Conservation (phyloP, 2,797 vertebrate genomes). For the Scolopax rusticola region DNA sequence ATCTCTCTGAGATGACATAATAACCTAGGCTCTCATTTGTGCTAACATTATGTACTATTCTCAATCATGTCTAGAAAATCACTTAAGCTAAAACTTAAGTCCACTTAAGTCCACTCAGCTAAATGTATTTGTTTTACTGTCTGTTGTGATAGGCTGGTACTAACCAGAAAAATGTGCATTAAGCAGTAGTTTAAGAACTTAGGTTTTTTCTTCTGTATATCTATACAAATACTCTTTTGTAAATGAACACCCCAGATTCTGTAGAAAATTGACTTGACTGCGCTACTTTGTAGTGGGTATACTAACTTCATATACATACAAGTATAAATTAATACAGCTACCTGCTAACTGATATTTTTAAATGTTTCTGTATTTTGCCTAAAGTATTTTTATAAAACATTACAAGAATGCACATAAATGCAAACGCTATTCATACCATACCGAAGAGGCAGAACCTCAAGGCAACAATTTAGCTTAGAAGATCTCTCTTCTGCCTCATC, state of each 20-base stretch:
- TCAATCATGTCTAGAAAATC: background rate
- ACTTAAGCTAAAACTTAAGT: background rate
- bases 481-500: background rate
- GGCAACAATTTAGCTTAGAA: background rate
- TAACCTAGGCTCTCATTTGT: background rate
- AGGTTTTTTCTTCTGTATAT: background rate
- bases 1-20: background rate
- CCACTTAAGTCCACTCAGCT: background rate
- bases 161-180: background rate
- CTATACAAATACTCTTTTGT: background rate
- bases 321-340: background rate
- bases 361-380: background rate
- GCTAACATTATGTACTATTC: background rate
- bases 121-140: background rate
- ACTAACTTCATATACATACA: background rate
- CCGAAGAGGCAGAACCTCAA: background rate
- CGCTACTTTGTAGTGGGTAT: background rate
- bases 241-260: background rate
- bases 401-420: background rate
- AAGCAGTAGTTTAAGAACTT: background rate
- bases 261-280: background rate
- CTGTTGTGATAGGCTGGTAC: background rate
- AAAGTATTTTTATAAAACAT: background rate
- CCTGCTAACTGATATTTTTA: background rate
- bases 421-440: background rate